Conservation (phyloP, 2,113 vertebrate species). For the Eptesicus fuscus region DNA sequence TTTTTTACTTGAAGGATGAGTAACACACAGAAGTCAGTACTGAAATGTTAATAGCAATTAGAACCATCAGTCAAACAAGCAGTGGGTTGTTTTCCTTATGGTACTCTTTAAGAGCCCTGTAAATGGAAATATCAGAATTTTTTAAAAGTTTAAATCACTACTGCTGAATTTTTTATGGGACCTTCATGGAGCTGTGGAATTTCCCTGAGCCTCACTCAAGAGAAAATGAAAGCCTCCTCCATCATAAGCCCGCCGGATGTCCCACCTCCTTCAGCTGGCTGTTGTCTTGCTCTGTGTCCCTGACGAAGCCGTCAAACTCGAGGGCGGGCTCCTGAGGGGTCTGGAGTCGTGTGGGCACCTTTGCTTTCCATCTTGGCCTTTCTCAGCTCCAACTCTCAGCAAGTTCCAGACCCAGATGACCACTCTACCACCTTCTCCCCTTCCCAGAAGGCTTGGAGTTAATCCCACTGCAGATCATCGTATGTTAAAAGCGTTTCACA, state of each 20-base stretch:
- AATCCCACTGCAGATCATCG: background rate
- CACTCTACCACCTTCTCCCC: background rate
- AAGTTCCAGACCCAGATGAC: background rate
- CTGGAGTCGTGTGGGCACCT: background rate
- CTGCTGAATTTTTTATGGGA: background rate
- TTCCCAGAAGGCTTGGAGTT: background rate
- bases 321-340: background rate
- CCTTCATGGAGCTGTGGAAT: background rate
- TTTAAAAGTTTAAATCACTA: background rate
- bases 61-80: slow-evolving; percentile 12
- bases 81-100: background rate
- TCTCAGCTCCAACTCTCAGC: background rate
- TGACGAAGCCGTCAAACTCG: background rate
- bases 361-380: background rate
- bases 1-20: background rate
- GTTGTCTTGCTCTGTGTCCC: background rate
- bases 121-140: slow-evolving; percentile 21
- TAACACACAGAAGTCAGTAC: background rate
- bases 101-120: background rate
- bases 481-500: background rate
- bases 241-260: background rate
- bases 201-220: background rate
- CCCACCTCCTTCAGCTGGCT: background rate
- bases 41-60: slow-evolving; percentile 11
- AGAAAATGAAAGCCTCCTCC: background rate